Percentiles rank a stretch among this genome's conserved stretches.
phyloP scores from a whole-genome alignment of 2,888 invertebrate genomes.

The Diadromus collaris region DNA sequence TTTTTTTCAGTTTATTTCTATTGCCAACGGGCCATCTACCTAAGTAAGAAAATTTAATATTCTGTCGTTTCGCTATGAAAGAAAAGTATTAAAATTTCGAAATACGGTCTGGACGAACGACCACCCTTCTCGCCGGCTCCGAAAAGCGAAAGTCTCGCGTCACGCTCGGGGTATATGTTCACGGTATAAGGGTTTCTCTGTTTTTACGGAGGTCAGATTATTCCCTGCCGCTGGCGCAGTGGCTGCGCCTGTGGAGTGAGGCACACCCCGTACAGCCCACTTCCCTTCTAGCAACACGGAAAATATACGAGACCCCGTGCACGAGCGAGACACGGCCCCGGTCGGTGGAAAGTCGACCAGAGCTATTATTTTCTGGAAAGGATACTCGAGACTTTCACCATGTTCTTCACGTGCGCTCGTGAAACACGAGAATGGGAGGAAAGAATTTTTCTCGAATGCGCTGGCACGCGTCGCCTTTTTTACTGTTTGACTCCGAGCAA shows the following conservation, averaged over 20 bases:
- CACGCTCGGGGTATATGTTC: conserved; percentile 23
- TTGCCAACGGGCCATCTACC: no score
- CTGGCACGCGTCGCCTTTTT: conserved; percentile 47
- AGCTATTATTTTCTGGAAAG: conserved; percentile 73
- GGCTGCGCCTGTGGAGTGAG: conserved; percentile 59
- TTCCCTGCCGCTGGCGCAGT: conserved; percentile 39
- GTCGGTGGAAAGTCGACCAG: conserved; percentile 70
- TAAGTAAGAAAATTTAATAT: conserved; percentile 41
- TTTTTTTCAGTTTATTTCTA: no score
- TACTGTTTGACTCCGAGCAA: not conserved
- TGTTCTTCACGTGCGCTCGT: conserved; percentile 44
- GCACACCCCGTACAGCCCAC: conserved; percentile 76
- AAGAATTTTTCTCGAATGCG: conserved; percentile 45
- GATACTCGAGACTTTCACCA: conserved; percentile 67
- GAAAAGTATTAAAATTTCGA: conserved; percentile 52
- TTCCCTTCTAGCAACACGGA: conserved; percentile 68
- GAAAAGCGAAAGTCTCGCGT: conserved; percentile 53
- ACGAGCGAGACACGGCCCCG: conserved; percentile 24
- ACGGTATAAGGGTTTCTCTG: conserved; percentile 44
- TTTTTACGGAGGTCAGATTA: conserved; percentile 45
- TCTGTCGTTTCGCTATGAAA: conserved; percentile 13
- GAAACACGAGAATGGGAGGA: conserved; percentile 52
- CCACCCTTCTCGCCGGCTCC: conserved; percentile 54
- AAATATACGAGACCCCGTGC: conserved; percentile 57
- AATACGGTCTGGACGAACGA: conserved; percentile 62